Evolutionary conservation across 37 sponge, comb jelly and placozoan species (phyloP).

Genomic region (Haliclona indistincta): DNA sequence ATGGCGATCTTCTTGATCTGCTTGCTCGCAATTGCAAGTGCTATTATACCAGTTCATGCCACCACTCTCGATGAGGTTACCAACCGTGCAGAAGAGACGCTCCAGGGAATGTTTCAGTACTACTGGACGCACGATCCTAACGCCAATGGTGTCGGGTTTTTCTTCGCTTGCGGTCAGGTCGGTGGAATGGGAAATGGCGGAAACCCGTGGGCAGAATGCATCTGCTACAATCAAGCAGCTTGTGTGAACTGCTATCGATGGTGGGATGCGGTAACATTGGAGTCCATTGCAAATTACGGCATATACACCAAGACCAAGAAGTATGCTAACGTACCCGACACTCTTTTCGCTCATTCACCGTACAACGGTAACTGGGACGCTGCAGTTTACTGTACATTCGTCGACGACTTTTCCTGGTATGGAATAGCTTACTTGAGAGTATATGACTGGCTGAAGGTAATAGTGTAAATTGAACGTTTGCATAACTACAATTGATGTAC

Average conservation of each 20-base stretch:
- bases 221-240: neutral
- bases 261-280: slow-evolving; percentile 26
- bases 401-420: slow-evolving; percentile 34
- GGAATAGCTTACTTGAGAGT: slow-evolving; percentile 20
- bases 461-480: neutral
- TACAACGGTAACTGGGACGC: slow-evolving; percentile 27
- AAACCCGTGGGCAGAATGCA: slow-evolving; percentile 1
- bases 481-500: neutral
- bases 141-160: slow-evolving; percentile 2
- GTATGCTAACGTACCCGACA: neutral
- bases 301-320: neutral
- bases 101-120: slow-evolving; percentile 43
- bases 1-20: too few species aligned
- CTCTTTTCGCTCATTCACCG: slow-evolving; percentile 16
- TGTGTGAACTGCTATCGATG: slow-evolving; percentile 30
- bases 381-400: neutral
- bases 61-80: too few species aligned
- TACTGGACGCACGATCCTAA: slow-evolving; percentile 35
- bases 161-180: slow-evolving; percentile 51
- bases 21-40: too few species aligned
- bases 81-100: too few species aligned
- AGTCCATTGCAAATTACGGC: slow-evolving; percentile 11
- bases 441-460: slow-evolving; percentile 8
- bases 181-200: slow-evolving; percentile 16
- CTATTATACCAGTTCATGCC: too few species aligned